Conservation (phyloP, 1,140 invertebrate genomes). For the Sminthurinus signatus region DNA sequence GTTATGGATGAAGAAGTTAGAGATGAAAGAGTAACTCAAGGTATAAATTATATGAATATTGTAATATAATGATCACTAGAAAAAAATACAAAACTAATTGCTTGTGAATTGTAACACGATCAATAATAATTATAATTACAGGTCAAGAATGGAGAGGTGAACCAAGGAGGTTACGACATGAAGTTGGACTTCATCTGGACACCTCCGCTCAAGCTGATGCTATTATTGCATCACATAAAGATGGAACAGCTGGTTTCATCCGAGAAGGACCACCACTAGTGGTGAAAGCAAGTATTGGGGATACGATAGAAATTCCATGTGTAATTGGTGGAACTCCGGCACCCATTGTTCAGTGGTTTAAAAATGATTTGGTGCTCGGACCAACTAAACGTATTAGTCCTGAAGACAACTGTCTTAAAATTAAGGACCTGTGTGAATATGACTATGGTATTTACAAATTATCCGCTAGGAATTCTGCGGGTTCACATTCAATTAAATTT, state of each 20-base stretch:
- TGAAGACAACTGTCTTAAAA: background rate
- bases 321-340: conserved; percentile 79
- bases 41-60: background rate
- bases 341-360: conserved; percentile 92
- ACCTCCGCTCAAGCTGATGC: conserved; percentile 67
- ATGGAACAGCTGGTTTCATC: conserved; percentile 64
- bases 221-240: conserved; percentile 68
- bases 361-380: conserved; percentile 42
- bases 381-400: background rate
- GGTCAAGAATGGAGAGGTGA: conserved; percentile 19
- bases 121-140: background rate
- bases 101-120: background rate
- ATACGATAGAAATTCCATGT: conserved; percentile 42
- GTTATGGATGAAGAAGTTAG: conserved; percentile 95
- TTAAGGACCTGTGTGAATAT: background rate
- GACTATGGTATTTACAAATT: conserved; percentile 10
- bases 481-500: conserved; percentile 8
- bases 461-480: background rate
- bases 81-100: background rate
- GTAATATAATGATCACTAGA: background rate
- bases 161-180: conserved; percentile 63
- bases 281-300: conserved; percentile 9
- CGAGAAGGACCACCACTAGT: conserved; percentile 67
- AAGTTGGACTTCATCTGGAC: conserved; percentile 68
- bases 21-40: conserved; percentile 58